Base-by-base conservation (phyloP, 2,113 vertebrate species). In the Herpailurus yagouaroundi region DNA sequence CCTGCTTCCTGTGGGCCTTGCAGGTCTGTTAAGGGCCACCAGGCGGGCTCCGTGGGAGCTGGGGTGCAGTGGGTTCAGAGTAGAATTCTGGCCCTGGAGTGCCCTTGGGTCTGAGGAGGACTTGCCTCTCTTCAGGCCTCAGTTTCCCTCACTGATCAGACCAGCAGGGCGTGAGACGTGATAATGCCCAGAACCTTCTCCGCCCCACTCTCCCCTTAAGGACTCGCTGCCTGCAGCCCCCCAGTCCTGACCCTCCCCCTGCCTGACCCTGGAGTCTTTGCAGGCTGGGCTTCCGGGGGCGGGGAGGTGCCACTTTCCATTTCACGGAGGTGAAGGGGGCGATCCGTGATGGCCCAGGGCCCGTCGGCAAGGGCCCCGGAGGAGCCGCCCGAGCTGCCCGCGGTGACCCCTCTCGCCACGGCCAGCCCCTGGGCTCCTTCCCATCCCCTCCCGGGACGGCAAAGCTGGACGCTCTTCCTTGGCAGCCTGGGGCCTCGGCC, bases 361-460 rank as follows among this genome's bases (percentile, higher is more conserved):
- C 21, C 45, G 4, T 14, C 16, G 91, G 45, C 19, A 4, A 18
- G n/a, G 13, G 18, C n/a, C 1, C 21, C 38, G 77, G 33, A 27
- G 55, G 16, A 73, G 8, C 16, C 23, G 23, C 0, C 8, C 6
- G 5, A 12, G 3, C 23, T 4, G 50, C 27, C 9, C 23, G 29
- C 13, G 9, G 16, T 11, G 41, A 11, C 16, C 41, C 2, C 38
- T 19, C 0, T 4, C 18, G 9, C 8, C 23, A 45, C 3, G 85
- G 33, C 31, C 31, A 0, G 0, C 38, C 5, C 23, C 55, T 21
- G 13, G 66, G 33, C 66, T 14, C 15, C n/a, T 64, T n/a, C 9
- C 52, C 2, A 1, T 0, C 33, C 18, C 29, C 1, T n/a, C 6
- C 6, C 0, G 31, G 52, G 4, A 41, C 13, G 1, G 1, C 19